These are phyloP conservation scores for Phyllopteryx taeniolatus DNA, from an alignment of 2,113 vertebrate genomes.

Conservation along the genomic window DNA sequence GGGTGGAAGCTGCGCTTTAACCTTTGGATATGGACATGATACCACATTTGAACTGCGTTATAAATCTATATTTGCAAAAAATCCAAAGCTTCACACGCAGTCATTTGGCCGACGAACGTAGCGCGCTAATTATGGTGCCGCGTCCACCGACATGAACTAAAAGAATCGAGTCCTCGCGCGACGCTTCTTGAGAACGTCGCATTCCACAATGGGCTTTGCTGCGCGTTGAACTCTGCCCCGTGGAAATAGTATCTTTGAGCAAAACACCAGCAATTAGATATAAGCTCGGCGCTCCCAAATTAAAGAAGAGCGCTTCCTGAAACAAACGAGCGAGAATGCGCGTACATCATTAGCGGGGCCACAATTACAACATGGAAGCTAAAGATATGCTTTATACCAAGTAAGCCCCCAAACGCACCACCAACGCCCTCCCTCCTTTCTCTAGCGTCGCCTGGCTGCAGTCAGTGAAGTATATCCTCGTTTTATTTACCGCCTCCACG, in stretches of 20 bases:
- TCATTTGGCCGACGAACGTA: background rate
- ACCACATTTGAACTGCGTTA: background rate
- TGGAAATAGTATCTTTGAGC: conserved; percentile 67
- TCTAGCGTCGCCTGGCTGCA: conserved; percentile 46
- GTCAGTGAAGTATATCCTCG: conserved; percentile 57
- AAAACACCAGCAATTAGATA: conserved; percentile 75
- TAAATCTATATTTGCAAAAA: background rate
- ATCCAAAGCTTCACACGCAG: background rate
- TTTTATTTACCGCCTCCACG: background rate
- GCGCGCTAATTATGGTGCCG: background rate
- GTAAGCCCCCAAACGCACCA: background rate
- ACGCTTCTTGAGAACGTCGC: background rate
- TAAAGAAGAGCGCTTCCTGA: conserved; percentile 70
- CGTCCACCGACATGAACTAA: background rate
- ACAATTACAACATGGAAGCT: conserved; percentile 74
- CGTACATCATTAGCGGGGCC: conserved; percentile 73
- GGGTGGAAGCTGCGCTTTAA: background rate
- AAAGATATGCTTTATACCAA: conserved; percentile 56
- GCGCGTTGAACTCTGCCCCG: conserved; percentile 14
- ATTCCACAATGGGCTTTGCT: conserved; percentile 4
- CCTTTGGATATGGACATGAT: background rate
- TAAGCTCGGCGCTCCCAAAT: conserved; percentile 64
- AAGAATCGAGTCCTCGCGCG: background rate
- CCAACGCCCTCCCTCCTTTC: conserved; percentile 23
- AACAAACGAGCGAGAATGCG: conserved; percentile 68